Conservation (phyloP, 2,888 invertebrate genomes). For the Pammene aurita region DNA sequence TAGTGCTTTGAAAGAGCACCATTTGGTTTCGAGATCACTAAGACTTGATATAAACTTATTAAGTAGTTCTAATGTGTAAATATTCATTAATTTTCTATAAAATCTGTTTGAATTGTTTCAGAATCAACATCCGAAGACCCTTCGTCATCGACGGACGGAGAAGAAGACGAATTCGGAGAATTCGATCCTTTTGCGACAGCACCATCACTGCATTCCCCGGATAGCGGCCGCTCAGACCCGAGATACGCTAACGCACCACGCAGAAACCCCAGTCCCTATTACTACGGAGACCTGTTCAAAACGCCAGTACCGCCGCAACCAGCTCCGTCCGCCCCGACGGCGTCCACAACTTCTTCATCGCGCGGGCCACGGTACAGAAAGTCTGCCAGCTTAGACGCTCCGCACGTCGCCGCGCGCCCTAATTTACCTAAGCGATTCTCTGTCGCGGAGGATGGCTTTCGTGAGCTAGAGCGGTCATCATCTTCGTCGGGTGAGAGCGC, state of each 20-base stretch:
- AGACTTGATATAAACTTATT: neutral
- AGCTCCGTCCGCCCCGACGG: conserved; percentile 78
- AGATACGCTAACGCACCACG: conserved; percentile 82
- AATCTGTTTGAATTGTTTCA: conserved; percentile 58
- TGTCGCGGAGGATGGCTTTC: conserved; percentile 87
- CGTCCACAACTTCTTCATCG: conserved; percentile 73
- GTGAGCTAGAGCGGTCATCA: conserved; percentile 80
- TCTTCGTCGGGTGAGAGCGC: conserved; percentile 83
- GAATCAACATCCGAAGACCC: conserved; percentile 76
- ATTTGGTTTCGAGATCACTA: conserved; percentile 4
- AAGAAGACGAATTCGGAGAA: conserved; percentile 84
- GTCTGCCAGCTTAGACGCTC: conserved; percentile 88
- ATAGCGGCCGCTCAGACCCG: conserved; percentile 85
- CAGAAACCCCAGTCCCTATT: conserved; percentile 91
- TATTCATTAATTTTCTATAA: neutral
- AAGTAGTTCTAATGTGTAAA: neutral
- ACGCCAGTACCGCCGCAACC: conserved; percentile 71
- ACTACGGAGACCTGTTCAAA: conserved; percentile 90
- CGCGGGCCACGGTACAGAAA: conserved; percentile 86
- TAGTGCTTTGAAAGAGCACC: neutral
- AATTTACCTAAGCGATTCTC: conserved; percentile 87
- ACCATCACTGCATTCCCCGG: conserved; percentile 86
- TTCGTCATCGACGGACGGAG: conserved; percentile 83
- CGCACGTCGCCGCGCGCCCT: conserved; percentile 85
- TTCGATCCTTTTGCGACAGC: conserved; percentile 79